Percentiles rank a stretch among this genome's conserved stretches.
Evolutionary conservation across 2,888 invertebrate genomes (phyloP).

Genomic region (Acanthacorydalis orientalis): DNA sequence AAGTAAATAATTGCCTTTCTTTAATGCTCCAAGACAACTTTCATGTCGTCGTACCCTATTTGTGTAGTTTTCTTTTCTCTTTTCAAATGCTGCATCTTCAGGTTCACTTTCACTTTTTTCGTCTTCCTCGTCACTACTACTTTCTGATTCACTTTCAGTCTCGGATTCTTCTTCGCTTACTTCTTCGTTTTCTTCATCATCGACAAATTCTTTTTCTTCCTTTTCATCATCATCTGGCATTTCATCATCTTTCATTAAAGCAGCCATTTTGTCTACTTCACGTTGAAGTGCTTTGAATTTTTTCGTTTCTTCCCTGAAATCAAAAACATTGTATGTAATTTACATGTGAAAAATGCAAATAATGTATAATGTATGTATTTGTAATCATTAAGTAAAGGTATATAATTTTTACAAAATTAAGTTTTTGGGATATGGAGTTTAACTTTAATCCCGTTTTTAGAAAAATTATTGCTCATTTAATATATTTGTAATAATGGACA

Average conservation of each 20-base stretch:
- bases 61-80: constrained; percentile 47
- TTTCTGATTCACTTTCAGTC: constrained; percentile 48
- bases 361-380: too few relatives aligned
- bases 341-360: too few relatives aligned
- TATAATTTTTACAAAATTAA: too few relatives aligned
- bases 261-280: constrained; percentile 83
- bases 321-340: too few relatives aligned
- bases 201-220: constrained; percentile 34
- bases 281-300: constrained; percentile 71
- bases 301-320: constrained; percentile 52
- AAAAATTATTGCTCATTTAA: too few relatives aligned
- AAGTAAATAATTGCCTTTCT: constrained; percentile 74
- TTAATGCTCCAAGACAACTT: constrained; percentile 58
- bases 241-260: constrained; percentile 65
- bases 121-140: constrained; percentile 46
- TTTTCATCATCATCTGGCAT: constrained; percentile 52
- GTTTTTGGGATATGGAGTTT: too few relatives aligned
- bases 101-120: constrained; percentile 35
- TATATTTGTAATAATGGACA: too few relatives aligned
- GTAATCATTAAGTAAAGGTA: too few relatives aligned
- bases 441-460: too few relatives aligned
- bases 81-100: constrained; percentile 48
- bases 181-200: constrained; percentile 29
- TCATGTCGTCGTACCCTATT: constrained; percentile 59
- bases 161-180: constrained; percentile 44